A percentile compares a stretch with the other conserved stretches of the same genome.
These are phyloP conservation scores for Nomada ruficornis DNA, from an alignment of 2,888 invertebrate species.

Conservation along the genomic window DNA sequence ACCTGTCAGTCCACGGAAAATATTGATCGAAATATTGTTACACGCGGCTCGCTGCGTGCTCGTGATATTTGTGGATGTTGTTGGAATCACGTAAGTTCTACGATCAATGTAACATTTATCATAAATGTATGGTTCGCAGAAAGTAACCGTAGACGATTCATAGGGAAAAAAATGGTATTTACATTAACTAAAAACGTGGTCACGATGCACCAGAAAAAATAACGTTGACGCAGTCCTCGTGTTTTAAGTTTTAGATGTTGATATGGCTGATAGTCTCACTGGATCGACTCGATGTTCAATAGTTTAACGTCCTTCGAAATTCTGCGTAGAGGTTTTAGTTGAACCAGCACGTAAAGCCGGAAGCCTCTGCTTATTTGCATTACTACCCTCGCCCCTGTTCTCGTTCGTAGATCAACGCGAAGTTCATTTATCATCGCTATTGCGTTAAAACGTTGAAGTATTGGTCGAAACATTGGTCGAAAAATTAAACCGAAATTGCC, in stretches of 20 bases:
- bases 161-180: no score
- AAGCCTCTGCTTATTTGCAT: conserved; percentile 37
- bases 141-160: neutral
- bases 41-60: conserved; percentile 22
- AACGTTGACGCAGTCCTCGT: neutral
- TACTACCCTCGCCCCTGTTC: neutral
- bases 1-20: conserved; percentile 19
- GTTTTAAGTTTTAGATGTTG: neutral
- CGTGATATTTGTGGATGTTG: conserved; percentile 70
- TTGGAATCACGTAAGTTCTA: conserved; percentile 75
- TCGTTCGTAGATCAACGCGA: neutral
- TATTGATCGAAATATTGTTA: conserved; percentile 38
- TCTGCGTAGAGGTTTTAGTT: conserved; percentile 7
- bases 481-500: neutral
- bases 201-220: neutral
- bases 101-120: neutral
- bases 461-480: conserved; percentile 14
- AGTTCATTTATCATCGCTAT: conserved; percentile 21
- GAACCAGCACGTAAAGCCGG: conserved; percentile 29
- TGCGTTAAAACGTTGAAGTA: conserved; percentile 23
- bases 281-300: neutral
- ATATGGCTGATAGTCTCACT: neutral
- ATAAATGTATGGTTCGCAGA: no score
- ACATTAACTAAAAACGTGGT: neutral
- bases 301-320: conserved; percentile 30